phyloP scores from a whole-genome alignment of 2,797 vertebrate genomes.

The Bucorvus abyssinicus region DNA sequence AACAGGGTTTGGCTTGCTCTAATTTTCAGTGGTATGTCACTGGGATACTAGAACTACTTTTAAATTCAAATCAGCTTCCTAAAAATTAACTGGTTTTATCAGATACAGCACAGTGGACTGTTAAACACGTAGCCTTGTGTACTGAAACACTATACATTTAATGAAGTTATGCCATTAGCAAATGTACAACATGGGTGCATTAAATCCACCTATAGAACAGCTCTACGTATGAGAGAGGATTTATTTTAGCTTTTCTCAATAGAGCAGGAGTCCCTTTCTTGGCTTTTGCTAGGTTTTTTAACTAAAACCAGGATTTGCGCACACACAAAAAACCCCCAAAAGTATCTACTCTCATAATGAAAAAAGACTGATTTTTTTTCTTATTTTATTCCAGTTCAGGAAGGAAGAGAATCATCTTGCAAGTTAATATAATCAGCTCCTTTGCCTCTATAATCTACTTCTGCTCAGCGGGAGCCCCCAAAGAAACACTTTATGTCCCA shows the following conservation, averaged over 20 bases:
- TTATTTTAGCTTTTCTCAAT: conserved; percentile 61
- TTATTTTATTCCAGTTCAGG: conserved; percentile 66
- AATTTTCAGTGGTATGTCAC: conserved; percentile 59
- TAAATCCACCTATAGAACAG: conserved; percentile 62
- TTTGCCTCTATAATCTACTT: conserved; percentile 55
- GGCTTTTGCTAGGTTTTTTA: conserved; percentile 53
- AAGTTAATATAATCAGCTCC: conserved; percentile 64
- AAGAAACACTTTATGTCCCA: conserved; percentile 44
- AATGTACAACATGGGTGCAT: conserved; percentile 73
- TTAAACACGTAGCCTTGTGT: conserved; percentile 68
- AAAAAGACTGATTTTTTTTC: conserved; percentile 57
- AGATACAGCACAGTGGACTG: conserved; percentile 64
- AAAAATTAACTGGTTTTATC: conserved; percentile 61
- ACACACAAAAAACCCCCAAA: not conserved
- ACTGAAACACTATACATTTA: conserved; percentile 75
- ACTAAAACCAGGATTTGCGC: conserved; percentile 53
- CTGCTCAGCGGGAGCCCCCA: conserved; percentile 36
- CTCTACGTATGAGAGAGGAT: conserved; percentile 42
- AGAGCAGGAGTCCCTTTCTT: conserved; percentile 55
- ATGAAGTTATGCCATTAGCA: conserved; percentile 72
- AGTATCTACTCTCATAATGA: conserved; percentile 61
- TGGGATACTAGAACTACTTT: conserved; percentile 49
- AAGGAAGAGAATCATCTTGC: conserved; percentile 63
- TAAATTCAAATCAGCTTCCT: conserved; percentile 59
- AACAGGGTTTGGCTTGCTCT: conserved; percentile 43